A percentile compares a stretch with the other conserved stretches of the same genome.
phyloP scores from a whole-genome alignment of 2,888 invertebrate genomes.

The Catocala nupta region DNA sequence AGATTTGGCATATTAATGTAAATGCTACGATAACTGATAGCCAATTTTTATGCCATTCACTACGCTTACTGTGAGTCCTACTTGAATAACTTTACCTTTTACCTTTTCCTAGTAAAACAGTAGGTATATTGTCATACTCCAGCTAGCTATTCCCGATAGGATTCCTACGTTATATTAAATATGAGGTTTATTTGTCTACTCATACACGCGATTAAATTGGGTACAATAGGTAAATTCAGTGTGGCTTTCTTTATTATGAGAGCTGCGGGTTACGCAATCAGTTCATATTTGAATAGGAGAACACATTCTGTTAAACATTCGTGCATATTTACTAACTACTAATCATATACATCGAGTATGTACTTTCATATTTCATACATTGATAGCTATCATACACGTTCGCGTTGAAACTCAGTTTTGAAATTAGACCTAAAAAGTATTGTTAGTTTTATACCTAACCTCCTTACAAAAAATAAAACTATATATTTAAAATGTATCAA shows the following conservation, averaged over 20 bases:
- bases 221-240: constrained; percentile 29
- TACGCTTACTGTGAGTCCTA: too few species aligned
- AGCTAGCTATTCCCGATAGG: constrained; percentile 8
- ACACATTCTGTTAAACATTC: constrained; percentile 5
- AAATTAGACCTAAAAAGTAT: too few species aligned
- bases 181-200: constrained; percentile 3
- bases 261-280: constrained; percentile 23
- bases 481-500: too few species aligned
- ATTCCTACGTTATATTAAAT: constrained; percentile 22
- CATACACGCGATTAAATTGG: constrained; percentile 19
- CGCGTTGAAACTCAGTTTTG: too few species aligned
- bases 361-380: not conserved
- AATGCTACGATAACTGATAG: too few species aligned
- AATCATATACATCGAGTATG: not conserved
- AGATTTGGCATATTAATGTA: too few species aligned
- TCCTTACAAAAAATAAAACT: too few species aligned
- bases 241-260: constrained; percentile 40
- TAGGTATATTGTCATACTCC: not conserved
- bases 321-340: constrained; percentile 9
- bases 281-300: constrained; percentile 33
- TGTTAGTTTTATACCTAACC: too few species aligned
- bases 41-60: too few species aligned
- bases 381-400: not conserved
- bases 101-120: too few species aligned
- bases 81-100: too few species aligned